Conservation (phyloP, 2,888 invertebrate genomes). For the Argyra leucocephala region DNA sequence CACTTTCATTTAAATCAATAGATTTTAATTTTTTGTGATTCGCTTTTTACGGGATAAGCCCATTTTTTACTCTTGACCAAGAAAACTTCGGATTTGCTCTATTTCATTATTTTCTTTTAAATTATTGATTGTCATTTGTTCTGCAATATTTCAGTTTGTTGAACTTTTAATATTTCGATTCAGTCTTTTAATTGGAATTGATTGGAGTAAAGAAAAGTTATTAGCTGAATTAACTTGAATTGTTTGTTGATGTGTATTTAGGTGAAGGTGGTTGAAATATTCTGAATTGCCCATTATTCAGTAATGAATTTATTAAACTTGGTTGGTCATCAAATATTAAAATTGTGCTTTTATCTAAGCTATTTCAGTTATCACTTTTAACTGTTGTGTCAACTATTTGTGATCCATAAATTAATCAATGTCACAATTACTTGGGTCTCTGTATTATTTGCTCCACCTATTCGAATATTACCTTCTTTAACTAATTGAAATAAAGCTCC, state of each 20-base stretch:
- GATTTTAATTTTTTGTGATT: constrained; percentile 67
- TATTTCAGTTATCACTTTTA: neutral
- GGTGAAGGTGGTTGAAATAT: constrained; percentile 13
- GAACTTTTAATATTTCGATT: constrained; percentile 19
- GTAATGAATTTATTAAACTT: constrained; percentile 16
- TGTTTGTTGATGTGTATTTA: neutral
- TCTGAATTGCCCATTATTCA: constrained; percentile 20
- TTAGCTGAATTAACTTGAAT: neutral
- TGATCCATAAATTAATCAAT: constrained; percentile 18
- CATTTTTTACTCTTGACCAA: constrained; percentile 45
- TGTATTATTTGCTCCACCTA: constrained; percentile 13
- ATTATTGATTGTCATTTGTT: neutral
- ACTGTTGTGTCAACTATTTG: neutral
- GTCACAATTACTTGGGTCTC: constrained; percentile 24
- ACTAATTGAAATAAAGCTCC: constrained; percentile 22
- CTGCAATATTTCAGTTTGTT: neutral
- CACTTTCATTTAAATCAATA: constrained; percentile 24
- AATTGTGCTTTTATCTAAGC: constrained; percentile 9
- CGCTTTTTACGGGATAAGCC: constrained; percentile 79
- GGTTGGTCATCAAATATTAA: constrained; percentile 16
- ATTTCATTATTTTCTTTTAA: constrained; percentile 10
- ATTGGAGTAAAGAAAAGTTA: constrained; percentile 23
- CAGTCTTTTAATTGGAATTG: constrained; percentile 24
- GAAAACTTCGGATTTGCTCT: neutral
- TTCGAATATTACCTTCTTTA: constrained; percentile 15